Evolutionary conservation across 1,140 invertebrate species (phyloP), one percentile per base, ranked within the genome.

Genomic region (Lepidurus couesii): DNA sequence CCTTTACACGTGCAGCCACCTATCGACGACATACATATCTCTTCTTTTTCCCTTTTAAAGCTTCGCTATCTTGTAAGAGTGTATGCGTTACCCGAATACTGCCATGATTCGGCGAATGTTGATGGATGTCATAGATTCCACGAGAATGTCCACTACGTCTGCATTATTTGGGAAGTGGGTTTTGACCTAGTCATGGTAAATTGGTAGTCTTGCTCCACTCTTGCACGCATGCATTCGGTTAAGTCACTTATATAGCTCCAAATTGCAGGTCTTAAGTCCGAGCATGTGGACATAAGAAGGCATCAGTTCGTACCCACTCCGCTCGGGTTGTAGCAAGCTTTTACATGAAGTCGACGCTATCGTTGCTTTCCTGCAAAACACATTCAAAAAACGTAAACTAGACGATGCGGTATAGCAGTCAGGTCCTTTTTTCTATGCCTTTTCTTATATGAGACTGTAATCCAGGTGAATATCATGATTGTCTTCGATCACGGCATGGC

Each of bases 151-250:
- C 44, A 77, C 34, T 42, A 80, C 34, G 73, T 44, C 34, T 13
- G 73, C 34, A 21, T 77, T 42, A 42, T 73, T 21, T 42, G 80
- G 0, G 53, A 65, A 7, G 79, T 80, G 34, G 79, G 74, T 16
- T 80, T 75, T 76, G 80, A 80, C 74, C n/a, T 80, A 13, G 80
- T 80, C 42, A 80, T 80, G 79, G 80, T 80, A 80, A 13, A 43
- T 7, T 44, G 13, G 24, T 26, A 42, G 34, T 34, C 26, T 21
- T 42, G 42, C 42, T 13, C 2, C 13, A 13, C 1, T 73, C 9
- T 16, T 13, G 53, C 53, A 16, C 13, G 53, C 53, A 65, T 65
- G 16, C 53, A 7, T 65, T 65, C 53, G 53, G 21, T n/a, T 21
- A 65, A 65, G n/a, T 16, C 6, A 65, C 53, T 65, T 65, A 4